Percentiles rank a stretch among this genome's conserved stretches.
These are phyloP conservation scores for Epizoanthus fatuus DNA, from an alignment of 92 coral and sea anemone genomes.

Conservation along the genomic window DNA sequence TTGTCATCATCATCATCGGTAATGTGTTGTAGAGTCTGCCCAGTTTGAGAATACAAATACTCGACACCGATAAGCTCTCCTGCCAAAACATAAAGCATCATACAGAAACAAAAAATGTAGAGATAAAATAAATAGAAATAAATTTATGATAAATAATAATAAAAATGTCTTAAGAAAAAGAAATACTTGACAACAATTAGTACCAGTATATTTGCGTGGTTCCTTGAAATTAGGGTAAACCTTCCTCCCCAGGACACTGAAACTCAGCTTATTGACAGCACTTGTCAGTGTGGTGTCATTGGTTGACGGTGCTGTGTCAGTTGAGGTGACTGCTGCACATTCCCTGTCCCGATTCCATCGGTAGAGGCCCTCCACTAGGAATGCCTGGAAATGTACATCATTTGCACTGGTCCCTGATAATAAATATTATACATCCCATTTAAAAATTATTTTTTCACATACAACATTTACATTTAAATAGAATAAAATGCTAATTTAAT, in stretches of 20 bases:
- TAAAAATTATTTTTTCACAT: no score
- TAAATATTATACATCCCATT: not conserved
- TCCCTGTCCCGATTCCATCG: slow-evolving; percentile 47
- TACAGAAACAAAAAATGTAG: not conserved
- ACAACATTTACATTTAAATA: no score
- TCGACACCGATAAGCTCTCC: slow-evolving; percentile 58
- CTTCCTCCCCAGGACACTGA: slow-evolving; percentile 32
- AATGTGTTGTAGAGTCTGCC: not conserved
- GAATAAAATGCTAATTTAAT: no score
- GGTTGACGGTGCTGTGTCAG: not conserved
- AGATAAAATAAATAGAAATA: not conserved
- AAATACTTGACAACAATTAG: not conserved
- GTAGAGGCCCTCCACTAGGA: slow-evolving; percentile 39
- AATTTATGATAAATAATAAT: not conserved
- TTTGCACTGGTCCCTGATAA: slow-evolving; percentile 32
- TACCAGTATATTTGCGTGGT: slow-evolving; percentile 64
- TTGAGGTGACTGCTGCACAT: slow-evolving; percentile 19
- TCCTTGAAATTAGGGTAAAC: not conserved
- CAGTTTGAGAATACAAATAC: slow-evolving; percentile 27
- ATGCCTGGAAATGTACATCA: slow-evolving; percentile 53
- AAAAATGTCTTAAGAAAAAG: no score
- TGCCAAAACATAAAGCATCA: not conserved
- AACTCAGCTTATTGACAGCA: slow-evolving; percentile 41
- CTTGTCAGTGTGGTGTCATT: slow-evolving; percentile 10
- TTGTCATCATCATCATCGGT: not conserved